Evolutionary conservation across 1,140 invertebrate genomes (phyloP).

Genomic region (Drosophila orena): DNA sequence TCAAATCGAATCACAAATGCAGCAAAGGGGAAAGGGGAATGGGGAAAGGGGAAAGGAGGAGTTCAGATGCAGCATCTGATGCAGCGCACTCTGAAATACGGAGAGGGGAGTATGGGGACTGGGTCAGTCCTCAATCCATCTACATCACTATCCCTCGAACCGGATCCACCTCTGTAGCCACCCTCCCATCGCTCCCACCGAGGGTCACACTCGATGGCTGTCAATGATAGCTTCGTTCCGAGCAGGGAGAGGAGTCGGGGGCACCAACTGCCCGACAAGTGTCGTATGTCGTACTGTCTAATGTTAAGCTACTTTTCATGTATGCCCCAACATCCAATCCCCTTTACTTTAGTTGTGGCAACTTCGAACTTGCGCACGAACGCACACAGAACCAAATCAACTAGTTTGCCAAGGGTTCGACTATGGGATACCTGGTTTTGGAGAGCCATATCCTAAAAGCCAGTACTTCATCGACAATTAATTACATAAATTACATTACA

Average conservation of each 20-base stretch:
- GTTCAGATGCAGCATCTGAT: constrained; percentile 42
- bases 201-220: constrained; percentile 51
- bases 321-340: constrained; percentile 41
- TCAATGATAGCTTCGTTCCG: constrained; percentile 43
- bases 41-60: constrained; percentile 15
- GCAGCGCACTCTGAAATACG: constrained; percentile 27
- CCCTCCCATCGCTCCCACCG: background rate
- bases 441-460: background rate
- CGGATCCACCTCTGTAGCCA: constrained; percentile 3
- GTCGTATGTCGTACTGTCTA: constrained; percentile 74
- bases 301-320: constrained; percentile 81
- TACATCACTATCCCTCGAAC: constrained; percentile 1
- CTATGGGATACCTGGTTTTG: background rate
- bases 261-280: constrained; percentile 64
- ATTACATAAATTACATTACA: too few relatives aligned
- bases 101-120: constrained; percentile 18
- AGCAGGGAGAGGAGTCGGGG: constrained; percentile 10
- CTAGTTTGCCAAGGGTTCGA: background rate
- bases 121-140: constrained; percentile 36
- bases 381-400: constrained; percentile 34
- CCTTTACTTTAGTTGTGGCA: constrained; percentile 18
- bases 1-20: constrained; percentile 61
- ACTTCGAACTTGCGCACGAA: constrained; percentile 57
- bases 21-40: constrained; percentile 22
- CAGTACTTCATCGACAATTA: too few relatives aligned